A percentile compares a stretch with the other conserved stretches of the same genome.
Conservation (phyloP, 2,888 invertebrate species). For the Mythimna albipuncta region DNA sequence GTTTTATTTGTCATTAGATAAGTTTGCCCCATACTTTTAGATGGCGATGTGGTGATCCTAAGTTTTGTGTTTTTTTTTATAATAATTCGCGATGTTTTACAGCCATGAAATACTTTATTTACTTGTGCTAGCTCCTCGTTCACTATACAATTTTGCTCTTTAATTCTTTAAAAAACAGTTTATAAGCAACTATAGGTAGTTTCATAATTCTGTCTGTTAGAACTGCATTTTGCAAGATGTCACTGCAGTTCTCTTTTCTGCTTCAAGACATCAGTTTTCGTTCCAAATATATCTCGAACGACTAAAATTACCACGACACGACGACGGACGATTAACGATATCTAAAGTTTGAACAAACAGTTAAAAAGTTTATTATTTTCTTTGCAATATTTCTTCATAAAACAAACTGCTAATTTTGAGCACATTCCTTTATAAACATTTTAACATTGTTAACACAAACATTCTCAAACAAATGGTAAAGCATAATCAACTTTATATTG, state of each 20-base stretch:
- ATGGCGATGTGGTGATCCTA: conserved; percentile 63
- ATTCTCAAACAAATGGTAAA: too few relatives aligned
- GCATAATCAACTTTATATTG: too few relatives aligned
- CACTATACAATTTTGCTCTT: neutral
- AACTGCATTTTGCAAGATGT: neutral
- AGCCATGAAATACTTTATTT: neutral
- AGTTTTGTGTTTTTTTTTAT: conserved; percentile 35
- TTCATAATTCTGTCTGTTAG: too few relatives aligned
- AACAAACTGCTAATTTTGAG: neutral
- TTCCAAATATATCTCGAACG: neutral
- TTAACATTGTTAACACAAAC: too few relatives aligned
- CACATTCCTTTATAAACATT: neutral
- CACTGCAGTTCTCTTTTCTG: neutral
- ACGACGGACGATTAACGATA: neutral
- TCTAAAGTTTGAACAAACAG: neutral
- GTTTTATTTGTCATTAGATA: conserved; percentile 68
- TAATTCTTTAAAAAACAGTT: neutral
- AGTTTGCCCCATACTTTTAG: conserved; percentile 72
- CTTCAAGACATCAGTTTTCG: neutral
- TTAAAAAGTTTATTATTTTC: neutral
- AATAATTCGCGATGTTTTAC: neutral
- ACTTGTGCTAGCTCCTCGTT: neutral
- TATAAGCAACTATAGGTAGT: neutral
- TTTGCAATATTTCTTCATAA: neutral
- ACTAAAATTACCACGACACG: too few relatives aligned